These are phyloP conservation scores for Cephonodes hylas DNA, from an alignment of 2,888 invertebrate genomes.

Conservation along the genomic window DNA sequence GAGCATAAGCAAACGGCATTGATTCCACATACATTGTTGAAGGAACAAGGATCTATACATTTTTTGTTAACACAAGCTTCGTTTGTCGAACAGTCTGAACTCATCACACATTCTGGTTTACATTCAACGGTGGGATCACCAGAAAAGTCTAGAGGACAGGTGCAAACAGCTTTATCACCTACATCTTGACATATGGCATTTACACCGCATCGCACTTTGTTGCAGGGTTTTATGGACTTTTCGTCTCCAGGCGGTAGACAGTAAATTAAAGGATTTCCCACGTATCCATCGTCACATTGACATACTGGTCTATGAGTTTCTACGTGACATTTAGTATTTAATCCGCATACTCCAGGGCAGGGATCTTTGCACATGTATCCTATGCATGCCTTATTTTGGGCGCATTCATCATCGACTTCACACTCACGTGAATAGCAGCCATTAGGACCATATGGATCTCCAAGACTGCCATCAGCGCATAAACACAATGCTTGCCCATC, in stretches of 20 bases:
- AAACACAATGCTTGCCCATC: conserved; percentile 87
- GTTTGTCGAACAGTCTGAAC: conserved; percentile 88
- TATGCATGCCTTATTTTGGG: conserved; percentile 86
- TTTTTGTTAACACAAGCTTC: conserved; percentile 88
- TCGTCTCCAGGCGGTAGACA: conserved; percentile 84
- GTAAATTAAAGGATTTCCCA: conserved; percentile 89
- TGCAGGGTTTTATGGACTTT: conserved; percentile 84
- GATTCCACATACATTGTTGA: conserved; percentile 87
- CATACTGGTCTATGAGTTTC: conserved; percentile 91
- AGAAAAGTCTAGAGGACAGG: conserved; percentile 87
- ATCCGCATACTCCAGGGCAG: conserved; percentile 90
- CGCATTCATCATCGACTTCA: conserved; percentile 89
- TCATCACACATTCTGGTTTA: conserved; percentile 89
- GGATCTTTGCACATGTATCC: conserved; percentile 90
- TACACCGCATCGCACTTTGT: conserved; percentile 87
- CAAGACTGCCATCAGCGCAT: conserved; percentile 88
- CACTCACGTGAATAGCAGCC: conserved; percentile 92
- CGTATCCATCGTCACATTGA: conserved; percentile 85
- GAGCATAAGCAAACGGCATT: conserved; percentile 90
- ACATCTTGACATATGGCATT: conserved; percentile 90
- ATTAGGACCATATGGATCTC: conserved; percentile 86
- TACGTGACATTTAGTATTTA: conserved; percentile 86
- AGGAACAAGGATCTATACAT: conserved; percentile 87
- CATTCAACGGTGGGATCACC: conserved; percentile 91
- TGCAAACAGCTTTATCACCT: conserved; percentile 86